Percentiles rank a stretch among this genome's conserved stretches.
phyloP scores from a whole-genome alignment of 2,113 vertebrate species.

The Corythornis madagascariensis region DNA sequence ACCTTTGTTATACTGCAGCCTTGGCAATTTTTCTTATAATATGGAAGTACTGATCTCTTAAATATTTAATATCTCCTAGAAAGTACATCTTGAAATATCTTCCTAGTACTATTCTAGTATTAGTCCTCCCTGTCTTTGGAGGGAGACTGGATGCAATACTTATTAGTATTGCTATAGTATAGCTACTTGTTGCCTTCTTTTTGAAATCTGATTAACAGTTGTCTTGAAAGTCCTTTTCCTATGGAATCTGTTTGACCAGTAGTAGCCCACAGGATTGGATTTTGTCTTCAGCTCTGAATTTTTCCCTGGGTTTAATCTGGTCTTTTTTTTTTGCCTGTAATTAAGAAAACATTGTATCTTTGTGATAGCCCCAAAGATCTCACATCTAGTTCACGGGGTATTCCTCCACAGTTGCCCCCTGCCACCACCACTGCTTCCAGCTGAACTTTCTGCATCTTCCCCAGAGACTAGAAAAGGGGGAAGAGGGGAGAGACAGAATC shows the following conservation, averaged over 20 bases:
- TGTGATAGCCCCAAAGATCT: background rate
- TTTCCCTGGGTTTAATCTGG: background rate
- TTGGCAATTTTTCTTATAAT: background rate
- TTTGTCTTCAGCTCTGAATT: background rate
- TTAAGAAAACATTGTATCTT: background rate
- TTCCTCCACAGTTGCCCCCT: background rate
- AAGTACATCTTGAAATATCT: background rate
- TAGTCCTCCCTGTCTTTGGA: background rate
- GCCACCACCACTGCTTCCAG: accelerated
- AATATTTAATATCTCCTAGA: background rate
- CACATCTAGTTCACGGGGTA: background rate
- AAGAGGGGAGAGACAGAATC: background rate
- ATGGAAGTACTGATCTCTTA: background rate
- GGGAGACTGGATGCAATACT: background rate
- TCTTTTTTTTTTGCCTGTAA: background rate
- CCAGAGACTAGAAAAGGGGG: background rate
- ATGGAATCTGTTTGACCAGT: background rate
- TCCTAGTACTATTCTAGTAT: background rate
- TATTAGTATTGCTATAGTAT: background rate
- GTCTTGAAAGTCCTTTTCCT: background rate
- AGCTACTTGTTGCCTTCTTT: background rate
- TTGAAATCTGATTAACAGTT: background rate
- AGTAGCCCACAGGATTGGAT: background rate
- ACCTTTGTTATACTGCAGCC: background rate
- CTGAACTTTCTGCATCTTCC: background rate